These are phyloP conservation scores for Leptobrachium ailaonicum DNA, from an alignment of 2,113 vertebrate genomes.

Conservation along the genomic window DNA sequence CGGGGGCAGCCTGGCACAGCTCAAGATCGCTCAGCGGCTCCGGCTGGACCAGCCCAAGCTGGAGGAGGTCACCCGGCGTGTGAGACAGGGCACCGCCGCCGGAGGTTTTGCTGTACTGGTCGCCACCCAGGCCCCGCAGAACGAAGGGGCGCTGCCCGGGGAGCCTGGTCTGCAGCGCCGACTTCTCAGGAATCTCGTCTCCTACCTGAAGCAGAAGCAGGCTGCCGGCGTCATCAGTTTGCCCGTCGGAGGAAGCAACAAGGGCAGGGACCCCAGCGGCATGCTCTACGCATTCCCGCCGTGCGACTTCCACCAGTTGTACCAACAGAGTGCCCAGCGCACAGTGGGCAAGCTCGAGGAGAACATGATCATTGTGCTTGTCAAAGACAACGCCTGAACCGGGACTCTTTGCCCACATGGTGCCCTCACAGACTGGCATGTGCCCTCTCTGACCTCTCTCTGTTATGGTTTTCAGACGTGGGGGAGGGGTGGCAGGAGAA, in stretches of 20 bases:
- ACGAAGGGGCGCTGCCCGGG: constrained; percentile 55
- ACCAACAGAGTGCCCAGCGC: constrained; percentile 89
- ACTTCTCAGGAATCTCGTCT: constrained; percentile 94
- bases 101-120: constrained; percentile 89
- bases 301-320: constrained; percentile 93
- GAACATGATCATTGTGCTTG: constrained; percentile 94
- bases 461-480: constrained; percentile 10
- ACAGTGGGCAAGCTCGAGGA: constrained; percentile 91
- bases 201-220: constrained; percentile 98
- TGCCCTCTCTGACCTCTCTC: constrained; percentile 17
- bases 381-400: constrained; percentile 86
- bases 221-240: constrained; percentile 95
- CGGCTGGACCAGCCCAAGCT: constrained; percentile 95
- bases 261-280: constrained; percentile 83
- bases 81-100: constrained; percentile 88
- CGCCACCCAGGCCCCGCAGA: constrained; percentile 82
- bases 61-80: constrained; percentile 90
- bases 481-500: background rate
- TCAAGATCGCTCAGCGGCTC: constrained; percentile 96
- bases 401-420: background rate
- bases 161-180: constrained; percentile 92
- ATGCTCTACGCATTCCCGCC: constrained; percentile 98
- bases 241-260: constrained; percentile 81
- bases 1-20: constrained; percentile 78
- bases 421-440: constrained; percentile 11